Evolutionary conservation across 92 coral and sea anemone species (phyloP).

Genomic region (Umimayanthus kanabou): DNA sequence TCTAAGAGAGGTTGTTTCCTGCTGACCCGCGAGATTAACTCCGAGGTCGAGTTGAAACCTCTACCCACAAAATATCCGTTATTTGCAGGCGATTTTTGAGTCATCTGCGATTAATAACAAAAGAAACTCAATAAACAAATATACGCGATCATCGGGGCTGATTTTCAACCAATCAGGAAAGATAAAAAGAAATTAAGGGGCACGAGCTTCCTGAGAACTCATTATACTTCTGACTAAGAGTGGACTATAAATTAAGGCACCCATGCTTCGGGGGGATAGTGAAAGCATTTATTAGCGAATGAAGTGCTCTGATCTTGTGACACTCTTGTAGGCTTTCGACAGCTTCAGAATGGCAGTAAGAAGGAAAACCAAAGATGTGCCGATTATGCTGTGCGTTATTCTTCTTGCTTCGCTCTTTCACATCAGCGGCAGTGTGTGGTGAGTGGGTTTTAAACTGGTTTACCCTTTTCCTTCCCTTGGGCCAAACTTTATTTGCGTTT

Average conservation of each 20-base stretch:
- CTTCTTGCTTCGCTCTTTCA: conserved; percentile 78
- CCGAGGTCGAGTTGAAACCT: conserved; percentile 33
- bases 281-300: conserved; percentile 42
- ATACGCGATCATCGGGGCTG: conserved; percentile 51
- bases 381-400: conserved; percentile 58
- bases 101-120: conserved; percentile 85
- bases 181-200: conserved; percentile 50
- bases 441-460: conserved; percentile 44
- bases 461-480: conserved; percentile 40
- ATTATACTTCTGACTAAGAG: conserved; percentile 22
- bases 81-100: conserved; percentile 15
- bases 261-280: conserved; percentile 49
- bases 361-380: conserved; percentile 64
- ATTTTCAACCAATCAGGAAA: conserved; percentile 70
- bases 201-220: conserved; percentile 37
- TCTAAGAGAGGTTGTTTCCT: conserved; percentile 2
- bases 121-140: conserved; percentile 66
- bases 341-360: conserved; percentile 67
- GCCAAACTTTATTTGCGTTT: conserved; percentile 2
- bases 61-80: conserved; percentile 19
- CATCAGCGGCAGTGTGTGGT: conserved; percentile 79
- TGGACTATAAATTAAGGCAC: conserved; percentile 41
- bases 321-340: conserved; percentile 59
- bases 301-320: conserved; percentile 42
- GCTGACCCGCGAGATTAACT: conserved; percentile 40